Percentiles rank a stretch among this genome's conserved stretches.
These are phyloP conservation scores for Metallyticus violacea DNA, from an alignment of 2,888 invertebrate species.

Conservation along the genomic window DNA sequence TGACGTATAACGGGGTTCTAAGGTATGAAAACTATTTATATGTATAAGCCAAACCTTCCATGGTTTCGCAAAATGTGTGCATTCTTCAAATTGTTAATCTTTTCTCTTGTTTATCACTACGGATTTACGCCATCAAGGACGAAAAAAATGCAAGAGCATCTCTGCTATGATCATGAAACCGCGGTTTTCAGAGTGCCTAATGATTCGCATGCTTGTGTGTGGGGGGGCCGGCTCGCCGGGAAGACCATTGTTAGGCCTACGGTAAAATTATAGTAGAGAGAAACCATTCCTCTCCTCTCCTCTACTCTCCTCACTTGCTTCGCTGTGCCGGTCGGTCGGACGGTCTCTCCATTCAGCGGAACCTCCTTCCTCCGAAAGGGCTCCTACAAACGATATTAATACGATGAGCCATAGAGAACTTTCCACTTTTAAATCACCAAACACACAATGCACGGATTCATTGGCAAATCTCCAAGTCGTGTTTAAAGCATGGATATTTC, in stretches of 20 bases:
- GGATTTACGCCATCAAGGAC: too few species aligned
- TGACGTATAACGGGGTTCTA: too few species aligned
- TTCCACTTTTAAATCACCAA: too few species aligned
- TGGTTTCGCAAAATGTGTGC: too few species aligned
- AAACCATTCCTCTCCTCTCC: background rate
- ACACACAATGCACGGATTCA: too few species aligned
- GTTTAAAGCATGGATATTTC: too few species aligned
- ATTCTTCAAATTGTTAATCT: too few species aligned
- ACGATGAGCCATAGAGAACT: too few species aligned
- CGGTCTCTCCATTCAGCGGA: slow-evolving; percentile 13
- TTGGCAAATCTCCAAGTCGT: too few species aligned
- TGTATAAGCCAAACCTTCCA: too few species aligned
- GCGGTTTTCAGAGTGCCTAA: background rate
- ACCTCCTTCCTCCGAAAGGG: slow-evolving; percentile 2
- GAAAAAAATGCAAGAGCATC: background rate
- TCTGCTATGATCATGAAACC: background rate
- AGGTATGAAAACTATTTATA: too few species aligned
- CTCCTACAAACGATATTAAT: background rate
- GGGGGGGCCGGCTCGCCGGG: background rate
- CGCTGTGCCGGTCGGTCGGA: background rate
- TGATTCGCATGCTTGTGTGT: background rate
- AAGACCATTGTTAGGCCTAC: background rate
- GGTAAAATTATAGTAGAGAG: slow-evolving; percentile 7
- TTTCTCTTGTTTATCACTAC: too few species aligned
- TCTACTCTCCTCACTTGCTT: background rate